Conservation (phyloP, 2,888 invertebrate species). For the Glyphotaelius pellucidus region DNA sequence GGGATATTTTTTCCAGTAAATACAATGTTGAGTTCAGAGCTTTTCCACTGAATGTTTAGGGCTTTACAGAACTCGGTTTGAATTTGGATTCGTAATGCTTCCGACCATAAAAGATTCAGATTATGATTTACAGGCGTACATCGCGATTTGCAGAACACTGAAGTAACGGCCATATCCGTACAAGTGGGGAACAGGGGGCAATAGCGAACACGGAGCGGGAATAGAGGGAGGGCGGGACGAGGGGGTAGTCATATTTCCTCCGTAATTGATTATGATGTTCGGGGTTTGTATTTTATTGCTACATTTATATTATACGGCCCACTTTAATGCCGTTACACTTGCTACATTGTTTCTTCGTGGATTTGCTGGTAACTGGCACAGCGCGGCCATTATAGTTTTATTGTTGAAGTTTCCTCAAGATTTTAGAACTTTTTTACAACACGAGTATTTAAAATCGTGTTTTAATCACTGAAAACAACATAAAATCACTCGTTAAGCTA, state of each 20-base stretch:
- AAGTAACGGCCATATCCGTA: not conserved
- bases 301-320: slow-evolving; percentile 37
- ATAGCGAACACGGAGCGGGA: not conserved
- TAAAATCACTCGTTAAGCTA: not conserved
- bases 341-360: not conserved
- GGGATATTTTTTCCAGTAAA: too few relatives aligned
- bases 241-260: slow-evolving; percentile 31
- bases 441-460: not conserved
- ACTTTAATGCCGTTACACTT: slow-evolving; percentile 13
- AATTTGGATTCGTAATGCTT: not conserved
- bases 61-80: not conserved
- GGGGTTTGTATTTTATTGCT: slow-evolving; percentile 41
- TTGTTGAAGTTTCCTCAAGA: not conserved
- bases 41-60: too few relatives aligned
- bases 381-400: not conserved
- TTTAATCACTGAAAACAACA: not conserved
- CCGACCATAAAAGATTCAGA: not conserved
- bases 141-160: not conserved
- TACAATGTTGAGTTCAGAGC: too few relatives aligned
- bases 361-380: slow-evolving; percentile 14
- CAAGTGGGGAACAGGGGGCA: not conserved
- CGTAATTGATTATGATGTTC: slow-evolving; percentile 39
- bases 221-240: not conserved
- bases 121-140: not conserved
- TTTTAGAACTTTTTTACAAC: not conserved